These are phyloP conservation scores for Drosophila pandora DNA, from an alignment of 1,140 invertebrate genomes.

Conservation along the genomic window DNA sequence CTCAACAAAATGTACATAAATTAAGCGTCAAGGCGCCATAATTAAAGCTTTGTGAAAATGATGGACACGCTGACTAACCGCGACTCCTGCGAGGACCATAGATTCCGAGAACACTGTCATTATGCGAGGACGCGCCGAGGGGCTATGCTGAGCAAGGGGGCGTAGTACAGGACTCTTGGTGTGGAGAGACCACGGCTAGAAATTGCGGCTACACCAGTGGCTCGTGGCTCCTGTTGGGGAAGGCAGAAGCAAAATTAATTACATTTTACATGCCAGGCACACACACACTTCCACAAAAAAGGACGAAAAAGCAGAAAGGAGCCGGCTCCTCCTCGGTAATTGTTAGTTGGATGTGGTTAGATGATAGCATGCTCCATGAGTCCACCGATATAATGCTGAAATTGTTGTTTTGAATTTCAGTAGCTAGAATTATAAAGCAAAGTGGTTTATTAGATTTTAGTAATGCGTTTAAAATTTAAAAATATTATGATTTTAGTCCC, in stretches of 20 bases:
- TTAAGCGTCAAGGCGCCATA: slow-evolving; percentile 72
- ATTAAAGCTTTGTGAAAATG: slow-evolving; percentile 73
- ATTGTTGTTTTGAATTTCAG: background rate
- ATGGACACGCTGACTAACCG: slow-evolving; percentile 67
- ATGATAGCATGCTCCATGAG: slow-evolving; percentile 11
- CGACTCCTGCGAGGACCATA: slow-evolving; percentile 35
- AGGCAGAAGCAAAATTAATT: slow-evolving; percentile 73
- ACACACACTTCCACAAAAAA: slow-evolving; percentile 26
- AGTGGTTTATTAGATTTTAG: background rate
- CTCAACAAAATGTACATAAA: slow-evolving; percentile 80
- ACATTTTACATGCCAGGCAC: slow-evolving; percentile 74
- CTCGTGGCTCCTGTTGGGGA: slow-evolving; percentile 43
- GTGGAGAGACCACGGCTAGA: slow-evolving; percentile 12
- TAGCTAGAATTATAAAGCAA: slow-evolving; percentile 1
- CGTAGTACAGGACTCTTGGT: background rate
- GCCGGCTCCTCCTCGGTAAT: slow-evolving; percentile 21
- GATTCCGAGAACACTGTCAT: slow-evolving; percentile 40
- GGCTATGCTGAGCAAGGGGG: too few species aligned
- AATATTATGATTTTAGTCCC: too few species aligned
- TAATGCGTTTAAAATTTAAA: background rate
- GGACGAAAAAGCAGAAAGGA: slow-evolving; percentile 3
- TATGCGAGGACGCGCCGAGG: slow-evolving; percentile 9
- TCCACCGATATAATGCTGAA: slow-evolving; percentile 6
- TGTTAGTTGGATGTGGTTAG: slow-evolving; percentile 31
- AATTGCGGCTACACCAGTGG: slow-evolving; percentile 34